Percentiles rank a stretch among this genome's conserved stretches.
Evolutionary conservation across 2,113 vertebrate species (phyloP).

Genomic region (Indicator indicator): DNA sequence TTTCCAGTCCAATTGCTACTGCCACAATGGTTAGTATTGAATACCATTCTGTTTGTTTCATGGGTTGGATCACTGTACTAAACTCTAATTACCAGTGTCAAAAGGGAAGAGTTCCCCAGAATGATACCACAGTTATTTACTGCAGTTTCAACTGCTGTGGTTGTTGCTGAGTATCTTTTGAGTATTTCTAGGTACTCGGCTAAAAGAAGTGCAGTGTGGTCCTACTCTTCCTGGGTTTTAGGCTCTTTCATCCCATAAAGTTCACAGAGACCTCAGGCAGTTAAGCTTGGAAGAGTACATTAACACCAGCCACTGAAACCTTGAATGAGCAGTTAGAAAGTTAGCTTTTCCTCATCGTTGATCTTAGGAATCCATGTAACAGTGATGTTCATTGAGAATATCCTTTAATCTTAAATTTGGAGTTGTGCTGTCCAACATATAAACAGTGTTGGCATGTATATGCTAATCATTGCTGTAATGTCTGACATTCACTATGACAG

Average conservation of each 20-base stretch:
- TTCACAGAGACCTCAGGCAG: not conserved
- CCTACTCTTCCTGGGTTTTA: not conserved
- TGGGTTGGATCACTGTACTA: not conserved
- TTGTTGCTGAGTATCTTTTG: not conserved
- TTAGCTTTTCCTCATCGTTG: not conserved
- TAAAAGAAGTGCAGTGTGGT: not conserved
- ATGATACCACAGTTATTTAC: not conserved
- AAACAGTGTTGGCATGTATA: not conserved
- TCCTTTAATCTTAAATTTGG: not conserved
- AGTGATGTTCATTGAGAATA: not conserved
- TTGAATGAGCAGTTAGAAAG: not conserved
- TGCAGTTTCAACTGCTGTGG: not conserved
- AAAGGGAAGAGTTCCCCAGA: not conserved
- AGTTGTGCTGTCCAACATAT: not conserved
- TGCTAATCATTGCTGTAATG: not conserved
- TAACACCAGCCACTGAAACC: slow-evolving; percentile 6
- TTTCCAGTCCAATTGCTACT: not conserved
- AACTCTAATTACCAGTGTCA: slow-evolving; percentile 2
- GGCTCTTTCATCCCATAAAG: not conserved
- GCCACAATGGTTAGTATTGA: not conserved
- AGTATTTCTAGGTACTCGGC: not conserved
- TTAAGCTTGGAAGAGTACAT: not conserved
- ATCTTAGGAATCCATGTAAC: not conserved
- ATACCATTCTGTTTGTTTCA: not conserved
- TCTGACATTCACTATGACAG: not conserved